These are phyloP conservation scores for Abramis brama DNA, from an alignment of 2,113 vertebrate species.

Conservation along the genomic window DNA sequence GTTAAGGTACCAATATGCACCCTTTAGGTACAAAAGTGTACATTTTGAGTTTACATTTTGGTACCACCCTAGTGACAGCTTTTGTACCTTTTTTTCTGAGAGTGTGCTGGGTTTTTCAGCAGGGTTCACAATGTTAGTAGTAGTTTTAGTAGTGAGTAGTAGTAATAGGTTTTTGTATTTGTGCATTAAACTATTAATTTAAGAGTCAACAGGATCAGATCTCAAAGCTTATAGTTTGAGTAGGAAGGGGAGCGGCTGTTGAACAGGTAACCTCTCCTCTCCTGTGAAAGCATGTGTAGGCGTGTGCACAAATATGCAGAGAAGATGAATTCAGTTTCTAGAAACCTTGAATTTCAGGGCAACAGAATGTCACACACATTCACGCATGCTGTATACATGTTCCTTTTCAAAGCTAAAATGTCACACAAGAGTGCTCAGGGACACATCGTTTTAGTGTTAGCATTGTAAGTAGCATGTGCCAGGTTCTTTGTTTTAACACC, in stretches of 20 bases:
- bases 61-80: too few species aligned
- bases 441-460: neutral
- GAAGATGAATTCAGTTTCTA: slow-evolving; percentile 7
- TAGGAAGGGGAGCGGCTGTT: neutral
- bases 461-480: neutral
- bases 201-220: slow-evolving; percentile 14
- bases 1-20: too few species aligned
- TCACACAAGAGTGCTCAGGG: neutral
- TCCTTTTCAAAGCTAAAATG: slow-evolving; percentile 5
- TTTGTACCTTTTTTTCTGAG: too few species aligned
- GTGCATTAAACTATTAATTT: neutral
- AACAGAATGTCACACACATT: neutral
- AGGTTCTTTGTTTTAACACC: neutral
- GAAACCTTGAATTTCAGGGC: slow-evolving; percentile 1
- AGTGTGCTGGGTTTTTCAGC: too few species aligned
- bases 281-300: neutral
- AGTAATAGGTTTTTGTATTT: too few species aligned
- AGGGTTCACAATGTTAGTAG: neutral
- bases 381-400: neutral
- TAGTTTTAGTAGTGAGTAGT: neutral
- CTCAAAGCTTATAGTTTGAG: slow-evolving; percentile 13
- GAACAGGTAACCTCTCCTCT: slow-evolving; percentile 27
- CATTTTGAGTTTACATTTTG: too few species aligned
- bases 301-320: neutral
- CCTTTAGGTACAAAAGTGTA: too few species aligned